These are phyloP conservation scores for Daubentonia madagascariensis DNA, from an alignment of 2,113 vertebrate genomes.

Conservation along the genomic window DNA sequence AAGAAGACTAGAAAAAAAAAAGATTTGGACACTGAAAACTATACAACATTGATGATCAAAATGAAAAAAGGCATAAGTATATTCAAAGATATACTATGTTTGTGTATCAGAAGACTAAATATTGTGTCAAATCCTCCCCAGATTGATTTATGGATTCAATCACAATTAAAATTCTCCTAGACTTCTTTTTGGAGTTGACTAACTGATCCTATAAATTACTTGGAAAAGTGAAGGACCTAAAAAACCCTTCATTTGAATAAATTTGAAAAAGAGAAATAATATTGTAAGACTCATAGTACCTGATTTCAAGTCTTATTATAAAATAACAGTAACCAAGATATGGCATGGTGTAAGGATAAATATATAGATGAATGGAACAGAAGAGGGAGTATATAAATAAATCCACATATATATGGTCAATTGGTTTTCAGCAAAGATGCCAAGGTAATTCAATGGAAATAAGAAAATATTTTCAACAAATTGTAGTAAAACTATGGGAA, in stretches of 20 bases:
- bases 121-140: not conserved
- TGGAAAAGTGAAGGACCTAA: not conserved
- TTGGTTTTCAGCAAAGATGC: no score
- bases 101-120: not conserved
- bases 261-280: not conserved
- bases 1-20: no score
- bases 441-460: no score
- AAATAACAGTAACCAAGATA: not conserved
- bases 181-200: not conserved
- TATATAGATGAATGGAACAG: not conserved
- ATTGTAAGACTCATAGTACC: not conserved
- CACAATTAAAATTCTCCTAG: not conserved
- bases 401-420: no score
- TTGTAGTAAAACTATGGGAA: not conserved
- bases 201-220: not conserved
- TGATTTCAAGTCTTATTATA: not conserved
- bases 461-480: no score
- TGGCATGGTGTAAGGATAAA: not conserved
- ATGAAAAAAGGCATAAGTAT: not conserved
- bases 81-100: not conserved
- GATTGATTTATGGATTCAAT: not conserved
- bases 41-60: not conserved
- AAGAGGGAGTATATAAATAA: not conserved
- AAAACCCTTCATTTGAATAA: no score
- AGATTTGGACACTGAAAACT: not conserved